Evolutionary conservation across 2,113 vertebrate genomes (phyloP).

Genomic region (Ceyx melanurus): DNA sequence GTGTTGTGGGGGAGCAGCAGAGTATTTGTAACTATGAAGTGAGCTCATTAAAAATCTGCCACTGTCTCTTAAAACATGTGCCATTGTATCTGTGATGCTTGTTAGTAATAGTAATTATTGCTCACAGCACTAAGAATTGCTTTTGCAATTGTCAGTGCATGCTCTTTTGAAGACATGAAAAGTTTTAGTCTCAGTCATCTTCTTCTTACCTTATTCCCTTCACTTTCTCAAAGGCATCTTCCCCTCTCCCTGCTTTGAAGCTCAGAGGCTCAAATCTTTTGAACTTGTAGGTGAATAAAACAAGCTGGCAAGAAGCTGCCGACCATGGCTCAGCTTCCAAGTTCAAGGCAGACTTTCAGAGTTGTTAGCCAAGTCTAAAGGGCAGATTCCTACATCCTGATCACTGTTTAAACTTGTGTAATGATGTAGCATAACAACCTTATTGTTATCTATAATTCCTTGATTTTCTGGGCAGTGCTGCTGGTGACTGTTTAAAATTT

Average conservation of each 20-base stretch:
- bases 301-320: background rate
- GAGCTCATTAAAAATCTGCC: slow-evolving; percentile 43
- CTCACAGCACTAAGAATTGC: background rate
- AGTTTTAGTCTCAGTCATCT: background rate
- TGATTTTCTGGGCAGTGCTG: background rate
- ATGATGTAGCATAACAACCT: background rate
- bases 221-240: background rate
- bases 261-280: background rate
- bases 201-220: background rate
- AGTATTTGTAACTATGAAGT: background rate
- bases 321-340: background rate
- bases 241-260: background rate
- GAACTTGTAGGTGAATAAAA: background rate
- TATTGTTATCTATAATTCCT: background rate
- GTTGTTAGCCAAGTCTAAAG: background rate
- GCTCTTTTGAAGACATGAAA: background rate
- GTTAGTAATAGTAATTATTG: slow-evolving; percentile 11
- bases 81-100: background rate
- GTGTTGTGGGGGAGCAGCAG: background rate
- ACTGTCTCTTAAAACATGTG: background rate
- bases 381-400: background rate
- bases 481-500: background rate
- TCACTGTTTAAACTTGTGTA: background rate
- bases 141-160: background rate
- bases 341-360: background rate